phyloP scores from a whole-genome alignment of 1,140 invertebrate species.

The Drosophila pandora region DNA sequence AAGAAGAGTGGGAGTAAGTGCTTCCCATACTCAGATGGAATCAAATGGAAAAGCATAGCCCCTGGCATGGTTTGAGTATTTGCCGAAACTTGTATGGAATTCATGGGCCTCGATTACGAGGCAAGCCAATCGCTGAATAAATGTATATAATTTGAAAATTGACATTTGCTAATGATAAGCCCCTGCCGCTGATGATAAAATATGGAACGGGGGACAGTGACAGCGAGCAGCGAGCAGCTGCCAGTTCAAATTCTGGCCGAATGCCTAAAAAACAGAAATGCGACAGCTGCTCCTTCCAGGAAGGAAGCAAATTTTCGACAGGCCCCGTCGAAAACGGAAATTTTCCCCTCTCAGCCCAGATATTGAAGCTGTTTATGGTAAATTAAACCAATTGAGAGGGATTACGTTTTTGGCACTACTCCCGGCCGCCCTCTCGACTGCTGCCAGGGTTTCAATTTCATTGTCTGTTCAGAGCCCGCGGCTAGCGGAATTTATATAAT shows the following conservation, averaged over 20 bases:
- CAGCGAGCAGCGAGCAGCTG: slow-evolving; percentile 40
- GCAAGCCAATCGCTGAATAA: slow-evolving; percentile 59
- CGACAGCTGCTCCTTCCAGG: slow-evolving; percentile 38
- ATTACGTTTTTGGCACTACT: slow-evolving; percentile 49
- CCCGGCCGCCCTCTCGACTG: background rate
- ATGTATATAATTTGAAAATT: slow-evolving; percentile 72
- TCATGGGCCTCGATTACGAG: slow-evolving; percentile 49
- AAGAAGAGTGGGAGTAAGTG: slow-evolving; percentile 4
- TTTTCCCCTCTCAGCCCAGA: slow-evolving; percentile 33
- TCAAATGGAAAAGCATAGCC: slow-evolving; percentile 19
- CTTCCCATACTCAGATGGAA: slow-evolving; percentile 1
- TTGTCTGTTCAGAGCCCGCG: slow-evolving; percentile 56
- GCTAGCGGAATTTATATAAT: slow-evolving; percentile 50
- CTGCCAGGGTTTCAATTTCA: slow-evolving; percentile 66
- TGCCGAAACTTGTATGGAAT: slow-evolving; percentile 20
- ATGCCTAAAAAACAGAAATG: slow-evolving; percentile 7
- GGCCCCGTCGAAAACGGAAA: slow-evolving; percentile 40
- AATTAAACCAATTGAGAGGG: slow-evolving; percentile 79
- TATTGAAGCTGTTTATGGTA: slow-evolving; percentile 75
- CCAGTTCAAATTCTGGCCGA: background rate
- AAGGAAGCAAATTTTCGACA: slow-evolving; percentile 52
- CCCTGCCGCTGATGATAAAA: slow-evolving; percentile 46
- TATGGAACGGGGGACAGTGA: slow-evolving; percentile 30
- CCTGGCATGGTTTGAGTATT: slow-evolving; percentile 13
- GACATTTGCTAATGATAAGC: slow-evolving; percentile 76